Evolutionary conservation across 2,113 vertebrate species (phyloP), one percentile per base, ranked within the genome.

Genomic region (Gallinago paraguaiae): DNA sequence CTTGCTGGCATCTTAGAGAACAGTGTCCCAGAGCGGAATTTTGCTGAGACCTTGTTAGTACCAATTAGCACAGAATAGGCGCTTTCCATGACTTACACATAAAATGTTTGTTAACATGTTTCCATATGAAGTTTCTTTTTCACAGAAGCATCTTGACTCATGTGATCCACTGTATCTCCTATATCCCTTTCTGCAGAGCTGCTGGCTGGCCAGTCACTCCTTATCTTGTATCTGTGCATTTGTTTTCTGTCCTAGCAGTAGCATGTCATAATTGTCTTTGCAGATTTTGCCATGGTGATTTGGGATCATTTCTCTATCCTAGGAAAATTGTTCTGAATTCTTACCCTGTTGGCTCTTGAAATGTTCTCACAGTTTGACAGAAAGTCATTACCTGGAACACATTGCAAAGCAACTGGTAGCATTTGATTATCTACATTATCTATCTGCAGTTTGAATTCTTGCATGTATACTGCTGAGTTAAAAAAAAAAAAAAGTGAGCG

Each of bases 351-450:
- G 53, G 28, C 9, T 28, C 51, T 65, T 88, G 72, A 78, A 81
- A 92, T 28, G 54, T 71, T 30, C 57, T 82, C 18, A 39, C 64
- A 71, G 25, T 92, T 76, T 95, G 86, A 84, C 75, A 91, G 83
- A 74, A 86, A 89, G 71, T 89, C 69, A 82, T 87, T 92, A 64
- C 45, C 56, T 82, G 70, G 48, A 71, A 89, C 53, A 45, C 37
- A 33, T 1, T 78, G 65, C 65, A 75, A 91, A 75, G 56, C 53
- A 92, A 59, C 56, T 67, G 39, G 54, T 77, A 39, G 25, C 59
- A 43, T 70, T 69, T 94, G 92, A 28, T 90, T 95, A 33, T 65
- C 84, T 75, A 28, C 39, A 28, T 90, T 95, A 33, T 65, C 84
- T 75, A 28, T 48, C 27, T 91, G 28, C 27, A 30, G 65, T 39